These are phyloP conservation scores for Atherinomorus stipes DNA, from an alignment of 2,113 vertebrate species.

Conservation along the genomic window DNA sequence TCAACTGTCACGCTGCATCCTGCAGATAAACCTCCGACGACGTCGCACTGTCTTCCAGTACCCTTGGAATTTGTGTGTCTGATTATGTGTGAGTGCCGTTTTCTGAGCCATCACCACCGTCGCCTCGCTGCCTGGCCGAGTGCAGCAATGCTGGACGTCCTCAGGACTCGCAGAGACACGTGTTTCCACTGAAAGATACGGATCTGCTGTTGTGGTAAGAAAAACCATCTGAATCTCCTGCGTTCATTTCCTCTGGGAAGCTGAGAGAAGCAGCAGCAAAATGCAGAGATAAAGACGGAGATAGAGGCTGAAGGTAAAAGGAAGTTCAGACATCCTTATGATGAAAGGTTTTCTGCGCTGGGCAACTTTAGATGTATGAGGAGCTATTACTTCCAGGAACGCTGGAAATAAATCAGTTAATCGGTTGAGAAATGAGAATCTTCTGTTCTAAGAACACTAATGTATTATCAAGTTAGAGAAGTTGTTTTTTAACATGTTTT, in stretches of 20 bases:
- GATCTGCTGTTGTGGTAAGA: slow-evolving; percentile 30
- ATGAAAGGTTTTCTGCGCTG: slow-evolving; percentile 27
- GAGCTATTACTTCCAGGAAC: background rate
- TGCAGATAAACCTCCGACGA: slow-evolving; percentile 39
- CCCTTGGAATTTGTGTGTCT: slow-evolving; percentile 23
- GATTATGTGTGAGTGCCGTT: background rate
- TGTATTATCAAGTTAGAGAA: too few relatives aligned
- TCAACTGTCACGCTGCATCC: slow-evolving; percentile 11
- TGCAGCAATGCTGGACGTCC: slow-evolving; percentile 24
- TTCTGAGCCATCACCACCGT: slow-evolving; percentile 33
- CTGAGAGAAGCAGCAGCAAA: slow-evolving; percentile 2
- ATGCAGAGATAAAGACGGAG: slow-evolving; percentile 31
- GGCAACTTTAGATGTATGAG: slow-evolving; percentile 26
- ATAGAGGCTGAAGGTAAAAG: slow-evolving; percentile 36
- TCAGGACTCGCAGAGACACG: slow-evolving; percentile 4
- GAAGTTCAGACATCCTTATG: slow-evolving; percentile 1
- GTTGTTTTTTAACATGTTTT: too few relatives aligned
- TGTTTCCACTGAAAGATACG: slow-evolving; percentile 46
- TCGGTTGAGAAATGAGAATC: too few relatives aligned
- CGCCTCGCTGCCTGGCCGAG: slow-evolving; percentile 14
- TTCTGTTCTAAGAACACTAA: too few relatives aligned
- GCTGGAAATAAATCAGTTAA: too few relatives aligned
- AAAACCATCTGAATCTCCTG: slow-evolving; percentile 29
- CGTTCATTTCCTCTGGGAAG: slow-evolving; percentile 47
- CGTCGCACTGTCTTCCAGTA: slow-evolving; percentile 20